Percentiles rank a stretch among this genome's conserved stretches.
phyloP scores from a whole-genome alignment of 2,797 vertebrate genomes.

The Oreochromis mossambicus region DNA sequence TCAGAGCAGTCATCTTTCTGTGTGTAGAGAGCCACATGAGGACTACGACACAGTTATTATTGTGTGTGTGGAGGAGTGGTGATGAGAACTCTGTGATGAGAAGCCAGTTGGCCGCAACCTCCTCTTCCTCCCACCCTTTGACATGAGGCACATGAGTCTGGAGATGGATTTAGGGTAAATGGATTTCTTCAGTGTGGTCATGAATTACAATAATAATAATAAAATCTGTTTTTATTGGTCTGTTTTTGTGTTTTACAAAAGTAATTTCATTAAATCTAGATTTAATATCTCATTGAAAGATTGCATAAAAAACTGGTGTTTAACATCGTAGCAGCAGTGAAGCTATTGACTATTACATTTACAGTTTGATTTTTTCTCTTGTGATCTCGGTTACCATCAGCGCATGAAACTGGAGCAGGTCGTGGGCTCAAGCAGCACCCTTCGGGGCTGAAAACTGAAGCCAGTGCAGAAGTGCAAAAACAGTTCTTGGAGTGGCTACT shows the following conservation, averaged over 20 bases:
- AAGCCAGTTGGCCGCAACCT: slow-evolving; percentile 18
- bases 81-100: slow-evolving; percentile 17
- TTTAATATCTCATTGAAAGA: background rate
- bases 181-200: background rate
- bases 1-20: slow-evolving; percentile 3
- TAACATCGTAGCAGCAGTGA: background rate
- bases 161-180: background rate
- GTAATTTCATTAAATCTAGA: background rate
- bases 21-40: slow-evolving; percentile 19
- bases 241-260: background rate
- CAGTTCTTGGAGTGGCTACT: background rate
- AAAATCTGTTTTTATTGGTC: background rate
- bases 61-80: background rate
- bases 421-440: background rate
- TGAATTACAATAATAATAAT: background rate
- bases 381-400: background rate
- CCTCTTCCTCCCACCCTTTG: slow-evolving; percentile 5
- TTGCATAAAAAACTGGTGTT: background rate
- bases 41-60: slow-evolving; percentile 1
- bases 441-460: background rate
- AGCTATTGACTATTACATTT: background rate
- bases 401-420: background rate
- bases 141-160: background rate
- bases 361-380: background rate
- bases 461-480: background rate